Evolutionary conservation across 37 sponge, comb jelly and placozoan genomes (phyloP).

Genomic region (Ephydatia muelleri): DNA sequence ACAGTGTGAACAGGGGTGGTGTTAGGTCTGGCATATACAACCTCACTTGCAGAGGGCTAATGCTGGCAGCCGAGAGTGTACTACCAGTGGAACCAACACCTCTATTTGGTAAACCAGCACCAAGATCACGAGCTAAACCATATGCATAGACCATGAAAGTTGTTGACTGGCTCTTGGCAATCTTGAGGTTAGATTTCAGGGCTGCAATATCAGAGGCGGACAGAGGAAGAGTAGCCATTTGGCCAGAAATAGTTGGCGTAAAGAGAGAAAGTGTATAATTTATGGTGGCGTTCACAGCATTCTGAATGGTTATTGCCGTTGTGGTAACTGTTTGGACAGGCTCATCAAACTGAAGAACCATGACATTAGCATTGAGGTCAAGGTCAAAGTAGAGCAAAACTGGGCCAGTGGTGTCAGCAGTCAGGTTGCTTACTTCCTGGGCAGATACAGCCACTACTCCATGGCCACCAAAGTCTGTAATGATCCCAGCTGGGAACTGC

Average conservation of each 20-base stretch:
- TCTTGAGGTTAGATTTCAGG: conserved; percentile 56
- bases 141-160: conserved; percentile 66
- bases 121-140: conserved; percentile 55
- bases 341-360: conserved; percentile 80
- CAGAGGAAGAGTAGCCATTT: conserved; percentile 38
- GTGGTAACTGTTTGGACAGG: conserved; percentile 59
- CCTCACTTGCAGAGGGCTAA: conserved; percentile 39
- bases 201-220: conserved; percentile 43
- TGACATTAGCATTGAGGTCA: conserved; percentile 53
- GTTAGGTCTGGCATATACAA: conserved; percentile 54
- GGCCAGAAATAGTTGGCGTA: conserved; percentile 29
- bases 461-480: conserved; percentile 62
- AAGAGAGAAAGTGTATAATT: conserved; percentile 46
- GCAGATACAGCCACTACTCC: conserved; percentile 21
- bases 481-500: conserved; percentile 30
- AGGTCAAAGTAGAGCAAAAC: conserved; percentile 39
- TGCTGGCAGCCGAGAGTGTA: conserved; percentile 12
- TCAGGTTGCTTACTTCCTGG: not conserved
- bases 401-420: conserved; percentile 59
- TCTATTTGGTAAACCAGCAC: conserved; percentile 23
- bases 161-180: conserved; percentile 42
- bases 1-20: conserved; percentile 56
- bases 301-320: conserved; percentile 71
- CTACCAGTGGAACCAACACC: conserved; percentile 14
- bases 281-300: conserved; percentile 45